Evolutionary conservation across 2,113 vertebrate genomes (phyloP), one percentile per base, ranked within the genome.

Genomic region (Hipposideros armiger): DNA sequence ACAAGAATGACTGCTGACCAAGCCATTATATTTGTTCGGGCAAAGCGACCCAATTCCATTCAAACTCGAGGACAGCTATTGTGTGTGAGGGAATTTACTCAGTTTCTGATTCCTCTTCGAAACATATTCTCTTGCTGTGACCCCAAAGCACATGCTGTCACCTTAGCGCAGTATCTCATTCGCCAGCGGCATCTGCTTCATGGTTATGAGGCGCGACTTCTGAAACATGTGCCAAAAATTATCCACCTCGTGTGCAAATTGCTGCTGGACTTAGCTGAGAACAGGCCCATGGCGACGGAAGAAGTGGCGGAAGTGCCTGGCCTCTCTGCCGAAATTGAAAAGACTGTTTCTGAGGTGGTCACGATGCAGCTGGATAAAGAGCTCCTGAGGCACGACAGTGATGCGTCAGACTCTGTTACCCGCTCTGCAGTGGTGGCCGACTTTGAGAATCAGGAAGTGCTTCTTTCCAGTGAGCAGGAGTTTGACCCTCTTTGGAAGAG

Each of bases 1-100:
- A 99, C 99, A 58, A 98, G 99, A 90, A 99, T 99, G 99, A 99
- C 98, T 1, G 99, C 99, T 32, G 99, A 99, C 96, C 99, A 99
- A 97, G 99, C 99, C 19, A 99, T 99, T 97, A 97, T 99, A 96
- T 99, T 99, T 96, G 99, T 99, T 56, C 98, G 99, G 77, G 99
- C 99, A 47, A 99, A 99, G 97, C 98, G 99, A 83, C 99, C 99
- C 66, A 99, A 99, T 95, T 99, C 99, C 54, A 99, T 99, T 97
- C 99, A 99, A 97, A 99, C 99, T 3, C 98, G 99, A 95, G 99
- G 99, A 47, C 99, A 99, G 98, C 97, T 99, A 40, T 95, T 99
- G 16, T 99, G 99, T 11, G 98, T 99, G 36, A 98, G 99, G 70
- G 99, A 99, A 96, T 99, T 99, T 77, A 99, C 99, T 4, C 99